Conservation (phyloP, 2,113 vertebrate species). For the Oplegnathus fasciatus region DNA sequence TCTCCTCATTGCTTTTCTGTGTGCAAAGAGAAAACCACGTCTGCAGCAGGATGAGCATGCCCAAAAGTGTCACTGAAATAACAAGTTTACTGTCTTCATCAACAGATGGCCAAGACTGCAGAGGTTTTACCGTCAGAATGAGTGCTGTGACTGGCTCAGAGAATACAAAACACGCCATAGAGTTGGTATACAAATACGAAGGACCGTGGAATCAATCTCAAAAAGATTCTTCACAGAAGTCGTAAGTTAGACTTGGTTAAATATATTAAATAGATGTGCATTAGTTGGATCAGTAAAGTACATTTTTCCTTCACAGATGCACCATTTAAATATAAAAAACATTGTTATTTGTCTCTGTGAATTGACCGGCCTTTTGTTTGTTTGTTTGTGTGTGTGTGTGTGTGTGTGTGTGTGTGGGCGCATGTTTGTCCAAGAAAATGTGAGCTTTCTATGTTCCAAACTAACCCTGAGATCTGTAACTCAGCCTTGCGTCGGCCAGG, state of each 20-base stretch:
- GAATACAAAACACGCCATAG: constrained; percentile 93
- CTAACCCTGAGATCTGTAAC: constrained; percentile 78
- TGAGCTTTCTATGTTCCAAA: constrained; percentile 14
- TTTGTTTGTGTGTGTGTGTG: neutral
- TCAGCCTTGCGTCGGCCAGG: constrained; percentile 88
- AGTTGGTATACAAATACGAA: constrained; percentile 91
- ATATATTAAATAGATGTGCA: neutral
- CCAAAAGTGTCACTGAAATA: neutral
- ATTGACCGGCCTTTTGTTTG: neutral
- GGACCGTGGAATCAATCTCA: constrained; percentile 93
- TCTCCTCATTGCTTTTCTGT: neutral
- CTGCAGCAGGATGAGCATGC: neutral
- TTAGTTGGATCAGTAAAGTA: neutral
- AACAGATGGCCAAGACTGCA: constrained; percentile 95
- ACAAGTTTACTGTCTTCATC: constrained; percentile 15
- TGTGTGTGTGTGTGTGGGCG: neutral
- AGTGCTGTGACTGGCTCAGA: constrained; percentile 92
- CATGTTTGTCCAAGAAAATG: neutral
- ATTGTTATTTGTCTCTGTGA: neutral
- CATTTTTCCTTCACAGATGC: neutral
- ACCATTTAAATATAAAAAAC: neutral
- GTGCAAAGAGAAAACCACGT: neutral
- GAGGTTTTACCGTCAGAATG: constrained; percentile 92
- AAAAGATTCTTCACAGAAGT: constrained; percentile 97
- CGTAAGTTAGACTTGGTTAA: constrained; percentile 81